Evolutionary conservation across 1,140 invertebrate species (phyloP).

Genomic region (Zaprionus gabonicus): DNA sequence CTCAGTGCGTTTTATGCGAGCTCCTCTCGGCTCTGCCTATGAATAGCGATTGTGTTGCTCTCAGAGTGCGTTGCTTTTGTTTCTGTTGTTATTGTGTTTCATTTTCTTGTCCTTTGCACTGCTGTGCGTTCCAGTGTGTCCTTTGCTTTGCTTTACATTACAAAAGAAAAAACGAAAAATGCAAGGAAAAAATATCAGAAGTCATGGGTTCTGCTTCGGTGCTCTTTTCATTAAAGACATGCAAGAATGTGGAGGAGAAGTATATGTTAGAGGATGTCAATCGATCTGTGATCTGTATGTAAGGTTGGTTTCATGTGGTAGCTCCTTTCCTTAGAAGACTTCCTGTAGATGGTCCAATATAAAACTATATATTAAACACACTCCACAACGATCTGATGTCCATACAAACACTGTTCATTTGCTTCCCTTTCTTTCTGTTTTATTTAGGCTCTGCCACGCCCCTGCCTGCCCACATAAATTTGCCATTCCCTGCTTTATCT

Average conservation of each 20-base stretch:
- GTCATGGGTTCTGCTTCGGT: conserved; percentile 1
- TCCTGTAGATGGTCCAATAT: too few species aligned
- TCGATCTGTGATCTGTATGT: background rate
- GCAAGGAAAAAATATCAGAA: conserved; percentile 4
- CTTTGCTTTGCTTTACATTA: conserved; percentile 21
- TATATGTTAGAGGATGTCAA: background rate
- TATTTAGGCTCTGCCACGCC: background rate
- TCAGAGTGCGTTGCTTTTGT: conserved; percentile 12
- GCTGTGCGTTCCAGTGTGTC: conserved; percentile 13
- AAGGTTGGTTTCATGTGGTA: too few species aligned
- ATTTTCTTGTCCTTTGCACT: conserved; percentile 15
- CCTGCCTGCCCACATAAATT: background rate
- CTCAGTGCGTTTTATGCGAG: conserved; percentile 37
- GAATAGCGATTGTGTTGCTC: conserved; percentile 27
- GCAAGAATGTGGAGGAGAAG: background rate
- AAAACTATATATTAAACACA: too few species aligned
- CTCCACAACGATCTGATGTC: background rate
- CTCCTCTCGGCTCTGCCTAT: conserved; percentile 28
- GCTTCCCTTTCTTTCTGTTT: background rate
- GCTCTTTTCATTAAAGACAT: conserved; percentile 18
- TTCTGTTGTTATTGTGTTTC: conserved; percentile 9
- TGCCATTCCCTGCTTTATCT: background rate
- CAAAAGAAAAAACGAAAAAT: conserved; percentile 11
- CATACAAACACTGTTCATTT: background rate
- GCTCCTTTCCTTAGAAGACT: too few species aligned